Evolutionary conservation across 92 coral and sea anemone genomes (phyloP).

Genomic region (Siderastrea radians): DNA sequence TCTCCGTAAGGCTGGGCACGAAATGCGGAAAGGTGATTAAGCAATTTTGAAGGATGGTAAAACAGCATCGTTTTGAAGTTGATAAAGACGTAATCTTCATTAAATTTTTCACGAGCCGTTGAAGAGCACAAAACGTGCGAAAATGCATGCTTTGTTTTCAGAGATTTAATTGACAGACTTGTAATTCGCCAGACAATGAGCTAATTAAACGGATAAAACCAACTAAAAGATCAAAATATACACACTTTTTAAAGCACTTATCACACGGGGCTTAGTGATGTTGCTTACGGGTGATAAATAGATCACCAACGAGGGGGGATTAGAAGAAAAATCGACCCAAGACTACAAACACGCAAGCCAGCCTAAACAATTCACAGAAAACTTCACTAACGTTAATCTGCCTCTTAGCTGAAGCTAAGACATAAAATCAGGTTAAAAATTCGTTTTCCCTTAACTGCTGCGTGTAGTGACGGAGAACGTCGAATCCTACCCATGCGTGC

Average conservation of each 20-base stretch:
- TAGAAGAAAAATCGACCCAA: conserved; percentile 22
- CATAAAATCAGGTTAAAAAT: conserved; percentile 33
- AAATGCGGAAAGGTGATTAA: conserved; percentile 14
- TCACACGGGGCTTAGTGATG: conserved; percentile 43
- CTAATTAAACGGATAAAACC: conserved; percentile 52
- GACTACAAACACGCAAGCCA: conserved; percentile 67
- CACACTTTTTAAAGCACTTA: conserved; percentile 60
- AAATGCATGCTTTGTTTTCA: conserved; percentile 25
- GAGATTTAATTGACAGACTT: conserved; percentile 27
- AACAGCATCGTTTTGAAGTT: not conserved
- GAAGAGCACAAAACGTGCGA: conserved; percentile 8
- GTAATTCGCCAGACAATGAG: conserved; percentile 47
- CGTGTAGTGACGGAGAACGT: not conserved
- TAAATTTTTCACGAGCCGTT: not conserved
- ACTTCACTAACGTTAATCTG: conserved; percentile 24
- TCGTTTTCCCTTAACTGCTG: not conserved
- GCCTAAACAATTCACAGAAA: conserved; percentile 54
- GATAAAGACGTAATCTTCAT: not conserved
- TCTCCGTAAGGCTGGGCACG: conserved; percentile 16
- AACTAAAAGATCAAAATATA: conserved; percentile 60
- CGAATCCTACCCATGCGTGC: conserved; percentile 53
- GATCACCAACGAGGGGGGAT: conserved; percentile 49
- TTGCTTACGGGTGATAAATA: conserved; percentile 45
- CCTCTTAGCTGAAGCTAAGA: conserved; percentile 17
- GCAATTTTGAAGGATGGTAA: not conserved